Base-by-base conservation (phyloP, 2,113 vertebrate species). In the Trematocara unimaculatum region DNA sequence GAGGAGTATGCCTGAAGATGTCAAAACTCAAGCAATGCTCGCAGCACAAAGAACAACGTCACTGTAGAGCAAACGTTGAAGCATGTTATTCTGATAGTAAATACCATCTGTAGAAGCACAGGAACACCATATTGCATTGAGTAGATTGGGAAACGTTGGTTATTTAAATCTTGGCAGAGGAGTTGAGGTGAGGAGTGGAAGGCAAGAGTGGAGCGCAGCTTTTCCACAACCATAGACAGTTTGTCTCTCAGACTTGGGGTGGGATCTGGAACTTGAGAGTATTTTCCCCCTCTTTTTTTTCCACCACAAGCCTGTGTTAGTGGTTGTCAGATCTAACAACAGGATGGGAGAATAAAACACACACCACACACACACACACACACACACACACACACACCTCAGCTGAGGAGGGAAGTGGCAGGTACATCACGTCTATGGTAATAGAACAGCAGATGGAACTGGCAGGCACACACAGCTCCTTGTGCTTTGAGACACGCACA, bases 361-460 rank as follows among this genome's bases (percentile, higher is more conserved):
- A 77, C 45, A 77, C 72, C 74, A 88, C 58, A 89, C 70, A 72
- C 35, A 40, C 86, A 77, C 72, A 89, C 86, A 81, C 81, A 86
- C 74, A 88, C 58, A 89, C 70, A 70, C 35, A 38, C 86, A 78
- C 72, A 89, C 86, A 81, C 81, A 86, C 85, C 88, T 91, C 87
- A 88, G 85, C 84, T 83, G 89, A 89, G 89, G 89, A 91, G 88
- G 80, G 55, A 93, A 90, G 93, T 93, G 92, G 94, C 93, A 95
- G 94, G 94, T 95, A 95, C 93, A 94, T 91, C 92, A 94, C 92
- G 87, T 94, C 90, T 89, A 89, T 92, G 87, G 91, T 86, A 93
- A 93, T 56, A 92, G 83, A 92, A 92, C 84, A 94, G 87, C 90
- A 92, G 94, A 95, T 94, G 90, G 90, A 92, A 94, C 90, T 95